phyloP scores from a whole-genome alignment of 2,888 invertebrate species.

The Rotaria magnacalcarata region DNA sequence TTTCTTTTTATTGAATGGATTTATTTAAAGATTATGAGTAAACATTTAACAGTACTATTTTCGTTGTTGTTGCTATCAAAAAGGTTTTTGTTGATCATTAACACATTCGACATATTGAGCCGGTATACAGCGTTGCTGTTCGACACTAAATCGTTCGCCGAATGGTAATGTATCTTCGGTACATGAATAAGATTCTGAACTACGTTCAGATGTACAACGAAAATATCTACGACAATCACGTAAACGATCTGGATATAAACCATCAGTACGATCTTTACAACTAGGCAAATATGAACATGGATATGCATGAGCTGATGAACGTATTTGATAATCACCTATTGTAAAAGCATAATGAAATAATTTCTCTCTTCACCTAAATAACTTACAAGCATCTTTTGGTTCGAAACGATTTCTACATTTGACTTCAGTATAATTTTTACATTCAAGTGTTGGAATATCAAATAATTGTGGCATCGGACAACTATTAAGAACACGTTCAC shows the following conservation, averaged over 20 bases:
- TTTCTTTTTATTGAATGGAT: background rate
- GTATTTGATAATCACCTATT: conserved; percentile 31
- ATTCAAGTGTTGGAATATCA: conserved; percentile 5
- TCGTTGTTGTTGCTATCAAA: background rate
- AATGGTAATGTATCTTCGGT: background rate
- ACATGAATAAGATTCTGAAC: conserved; percentile 27
- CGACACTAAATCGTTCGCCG: conserved; percentile 34
- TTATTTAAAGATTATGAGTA: background rate
- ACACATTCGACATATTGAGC: conserved; percentile 9
- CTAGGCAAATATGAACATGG: conserved; percentile 32
- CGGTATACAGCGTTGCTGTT: background rate
- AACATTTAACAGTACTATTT: too few species aligned
- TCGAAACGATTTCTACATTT: conserved; percentile 33
- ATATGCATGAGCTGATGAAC: conserved; percentile 22
- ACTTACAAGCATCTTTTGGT: conserved; percentile 33
- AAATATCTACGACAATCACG: conserved; percentile 30
- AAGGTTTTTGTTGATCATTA: conserved; percentile 12
- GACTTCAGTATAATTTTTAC: conserved; percentile 28
- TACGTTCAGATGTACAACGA: conserved; percentile 2
- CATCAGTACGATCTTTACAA: background rate
- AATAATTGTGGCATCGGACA: conserved; percentile 36
- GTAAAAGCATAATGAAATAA: too few species aligned
- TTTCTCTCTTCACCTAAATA: background rate
- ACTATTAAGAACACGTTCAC: conserved; percentile 27
- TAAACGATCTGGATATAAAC: conserved; percentile 34